Conservation (phyloP, 1,140 invertebrate genomes). For the Drosophila bocqueti region DNA sequence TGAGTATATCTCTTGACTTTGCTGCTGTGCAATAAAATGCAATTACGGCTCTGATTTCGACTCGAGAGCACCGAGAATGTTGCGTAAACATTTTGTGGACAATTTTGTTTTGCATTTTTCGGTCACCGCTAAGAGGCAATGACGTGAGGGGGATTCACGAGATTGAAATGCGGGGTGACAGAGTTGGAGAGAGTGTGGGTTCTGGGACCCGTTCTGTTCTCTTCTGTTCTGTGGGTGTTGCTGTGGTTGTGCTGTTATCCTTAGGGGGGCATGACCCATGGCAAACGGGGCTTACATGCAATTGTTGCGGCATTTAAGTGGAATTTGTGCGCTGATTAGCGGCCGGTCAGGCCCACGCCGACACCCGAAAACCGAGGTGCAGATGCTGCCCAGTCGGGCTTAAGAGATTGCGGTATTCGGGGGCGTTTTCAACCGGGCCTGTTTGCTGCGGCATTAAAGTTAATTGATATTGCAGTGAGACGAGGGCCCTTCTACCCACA, state of each 20-base stretch:
- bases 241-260: slow-evolving; percentile 27
- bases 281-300: slow-evolving; percentile 48
- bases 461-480: slow-evolving; percentile 40
- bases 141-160: slow-evolving; percentile 13
- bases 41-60: slow-evolving; percentile 70
- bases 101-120: slow-evolving; percentile 69
- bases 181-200: not conserved
- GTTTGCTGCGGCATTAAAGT: slow-evolving; percentile 21
- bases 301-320: slow-evolving; percentile 66
- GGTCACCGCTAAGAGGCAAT: slow-evolving; percentile 47
- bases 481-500: not conserved
- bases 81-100: slow-evolving; percentile 72
- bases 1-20: slow-evolving; percentile 38
- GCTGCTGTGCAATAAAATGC: slow-evolving; percentile 66
- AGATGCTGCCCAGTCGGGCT: slow-evolving; percentile 48
- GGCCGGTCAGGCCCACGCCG: slow-evolving; percentile 35
- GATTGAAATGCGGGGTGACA: slow-evolving; percentile 8
- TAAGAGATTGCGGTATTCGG: slow-evolving; percentile 62
- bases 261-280: slow-evolving; percentile 18
- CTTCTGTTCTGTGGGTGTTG: slow-evolving; percentile 1
- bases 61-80: slow-evolving; percentile 41
- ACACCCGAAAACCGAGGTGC: slow-evolving; percentile 27
- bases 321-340: slow-evolving; percentile 74
- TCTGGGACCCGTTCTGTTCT: not conserved
- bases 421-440: slow-evolving; percentile 7